A percentile compares a stretch with the other conserved stretches of the same genome.
phyloP scores from a whole-genome alignment of 2,113 vertebrate genomes.

The Mormyrus iriodes region DNA sequence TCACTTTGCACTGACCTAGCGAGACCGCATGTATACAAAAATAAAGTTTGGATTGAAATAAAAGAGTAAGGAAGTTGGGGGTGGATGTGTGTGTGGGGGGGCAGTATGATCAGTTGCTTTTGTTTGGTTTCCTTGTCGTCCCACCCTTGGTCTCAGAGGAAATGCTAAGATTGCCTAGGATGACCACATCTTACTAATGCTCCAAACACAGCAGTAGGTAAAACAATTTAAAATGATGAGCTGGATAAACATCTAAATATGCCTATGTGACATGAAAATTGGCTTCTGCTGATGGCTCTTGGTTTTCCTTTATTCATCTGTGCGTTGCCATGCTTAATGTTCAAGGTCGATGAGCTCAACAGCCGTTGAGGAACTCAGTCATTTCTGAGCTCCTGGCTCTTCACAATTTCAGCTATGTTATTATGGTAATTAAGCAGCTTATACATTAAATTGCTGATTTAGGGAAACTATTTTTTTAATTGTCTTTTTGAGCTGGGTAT shows the following conservation, averaged over 20 bases:
- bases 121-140: conserved; percentile 57
- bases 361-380: not conserved
- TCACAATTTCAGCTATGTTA: not conserved
- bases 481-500: not conserved
- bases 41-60: conserved; percentile 68
- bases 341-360: not conserved
- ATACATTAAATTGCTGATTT: not conserved
- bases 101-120: conserved; percentile 43
- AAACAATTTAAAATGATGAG: conserved; percentile 32
- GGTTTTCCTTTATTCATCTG: not conserved
- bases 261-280: not conserved
- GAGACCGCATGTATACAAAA: conserved; percentile 64
- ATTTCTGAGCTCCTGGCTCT: not conserved
- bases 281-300: not conserved
- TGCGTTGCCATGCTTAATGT: not conserved
- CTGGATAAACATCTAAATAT: not conserved
- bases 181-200: conserved; percentile 42
- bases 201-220: conserved; percentile 54
- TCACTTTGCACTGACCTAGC: conserved; percentile 50
- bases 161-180: conserved; percentile 55
- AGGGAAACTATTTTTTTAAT: not conserved
- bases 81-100: conserved; percentile 38
- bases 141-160: conserved; percentile 54
- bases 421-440: not conserved
- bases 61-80: conserved; percentile 37